Evolutionary conservation across 1,140 invertebrate genomes (phyloP), one percentile per base, ranked within the genome.

Genomic region (Adoxophyes honmai): DNA sequence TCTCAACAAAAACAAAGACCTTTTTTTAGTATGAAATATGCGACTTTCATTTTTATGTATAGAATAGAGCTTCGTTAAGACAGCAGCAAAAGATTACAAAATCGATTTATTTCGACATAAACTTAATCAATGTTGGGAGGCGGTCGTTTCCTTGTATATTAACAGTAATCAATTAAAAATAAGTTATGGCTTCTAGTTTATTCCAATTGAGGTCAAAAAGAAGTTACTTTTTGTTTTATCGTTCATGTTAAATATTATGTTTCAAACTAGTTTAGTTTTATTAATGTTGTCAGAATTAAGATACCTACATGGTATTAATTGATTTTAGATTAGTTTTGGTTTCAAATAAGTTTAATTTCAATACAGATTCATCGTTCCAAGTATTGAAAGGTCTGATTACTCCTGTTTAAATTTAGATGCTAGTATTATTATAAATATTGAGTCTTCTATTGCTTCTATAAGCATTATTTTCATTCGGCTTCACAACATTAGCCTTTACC

Each of bases 151-250:
- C 73, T 73, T 70, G 66, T 74, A 59, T 73, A 81, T 78, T 78
- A 78, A 76, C 70, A 64, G 71, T 74, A 70, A 78, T 78, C 75
- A 81, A 78, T 78, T 76, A 78, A 71, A 74, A 69, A 54, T 61
- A 75, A 76, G 74, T 78, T 78, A 81, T 78, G 57, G 64, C 68
- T 61, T 34, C 59, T 52, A 66, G 61, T 71, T 73, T 68, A 70
- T 66, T 59, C 42, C 60, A 64, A 56, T 58, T 63, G 42, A 62
- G 39, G 51, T 64, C 59, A 61, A 72, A 72, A 70, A 62, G 64
- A 71, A 75, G 63, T 62, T 66, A 57, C 62, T 57, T 60, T 66
- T 71, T 71, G 68, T 75, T 72, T 70, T 72, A 68, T 67, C 68
- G 68, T 75, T 57, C 34, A 64, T 68, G 59, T 75, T 75, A 75